Base-by-base conservation (phyloP, 2,888 invertebrate genomes). In the Phania funesta region DNA sequence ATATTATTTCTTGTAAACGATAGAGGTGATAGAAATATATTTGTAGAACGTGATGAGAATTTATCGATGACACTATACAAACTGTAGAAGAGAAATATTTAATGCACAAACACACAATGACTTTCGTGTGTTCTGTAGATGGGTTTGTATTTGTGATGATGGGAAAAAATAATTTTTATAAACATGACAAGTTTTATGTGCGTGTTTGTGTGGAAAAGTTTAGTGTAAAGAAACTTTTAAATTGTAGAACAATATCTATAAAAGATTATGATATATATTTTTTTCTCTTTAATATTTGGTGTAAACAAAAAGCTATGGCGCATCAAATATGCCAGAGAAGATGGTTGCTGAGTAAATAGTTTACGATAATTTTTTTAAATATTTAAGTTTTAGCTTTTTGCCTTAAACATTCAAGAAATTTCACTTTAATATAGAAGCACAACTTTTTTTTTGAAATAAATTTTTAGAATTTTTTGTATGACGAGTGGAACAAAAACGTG, bases 31-130 rank as follows among this genome's bases (percentile, higher is more conserved):
- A 86, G 86, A 86, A 88, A 88, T 88, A 88, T 89, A 89, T 88
- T 89, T 89, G 87, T 86, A 86, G 87, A 87, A 89, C 89, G 89
- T 89, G 89, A 89, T 88, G 86, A 86, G 89, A 89, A 89, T 89
- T 89, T 88, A 89, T 89, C 85, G 86, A 83, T 82, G 80, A 85
- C 79, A 83, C 77, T 48, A 58, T 48, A 60, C 62, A 70, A 70
- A 44, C n/a, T 26, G 20, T 7, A 44, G n/a, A 73, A 3, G 29
- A 38, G 35, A 50, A 46, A 67, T 44, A 48, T 60, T 54, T 38
- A 64, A 38, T 3, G 58, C 29, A 65, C 65, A 65, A 26, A 68
- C 20, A 65, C n/a, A 38, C 44, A 70, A 70, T 52, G 52, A 29
- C 67, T 52, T 76, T 29, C 65, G 22, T 20, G 22, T 13, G 26